These are phyloP conservation scores for Strix aluco DNA, from an alignment of 2,113 vertebrate genomes.

Conservation along the genomic window DNA sequence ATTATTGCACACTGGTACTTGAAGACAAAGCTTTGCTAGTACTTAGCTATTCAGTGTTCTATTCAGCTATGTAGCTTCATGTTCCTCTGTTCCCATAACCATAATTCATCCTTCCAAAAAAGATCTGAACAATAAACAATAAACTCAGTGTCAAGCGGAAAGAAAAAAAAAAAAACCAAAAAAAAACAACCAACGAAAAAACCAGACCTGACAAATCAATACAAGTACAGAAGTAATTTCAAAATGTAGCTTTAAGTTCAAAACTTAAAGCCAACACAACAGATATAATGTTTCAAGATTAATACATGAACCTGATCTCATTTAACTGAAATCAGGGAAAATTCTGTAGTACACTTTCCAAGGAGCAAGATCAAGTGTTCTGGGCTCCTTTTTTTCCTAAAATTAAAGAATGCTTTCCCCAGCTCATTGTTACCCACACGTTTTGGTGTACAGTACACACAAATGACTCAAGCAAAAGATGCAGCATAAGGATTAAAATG, in stretches of 20 bases:
- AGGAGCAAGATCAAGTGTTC: background rate
- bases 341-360: background rate
- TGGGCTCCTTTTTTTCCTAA: background rate
- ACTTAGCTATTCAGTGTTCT: background rate
- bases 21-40: background rate
- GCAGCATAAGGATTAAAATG: constrained; percentile 40
- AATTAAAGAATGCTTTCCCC: background rate
- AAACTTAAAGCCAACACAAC: constrained; percentile 13
- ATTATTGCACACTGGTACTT: background rate
- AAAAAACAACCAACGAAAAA: background rate
- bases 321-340: background rate
- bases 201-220: constrained; percentile 24
- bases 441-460: constrained; percentile 29
- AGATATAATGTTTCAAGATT: constrained; percentile 23
- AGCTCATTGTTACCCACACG: constrained; percentile 2
- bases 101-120: background rate
- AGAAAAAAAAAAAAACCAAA: background rate
- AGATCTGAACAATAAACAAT: constrained; percentile 16
- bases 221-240: background rate
- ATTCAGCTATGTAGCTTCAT: background rate
- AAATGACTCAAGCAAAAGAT: constrained; percentile 67
- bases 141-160: background rate
- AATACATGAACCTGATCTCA: background rate
- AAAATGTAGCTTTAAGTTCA: background rate
- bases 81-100: background rate